These are phyloP conservation scores for Lichenostomus cassidix DNA, from an alignment of 2,113 vertebrate species.

Conservation along the genomic window DNA sequence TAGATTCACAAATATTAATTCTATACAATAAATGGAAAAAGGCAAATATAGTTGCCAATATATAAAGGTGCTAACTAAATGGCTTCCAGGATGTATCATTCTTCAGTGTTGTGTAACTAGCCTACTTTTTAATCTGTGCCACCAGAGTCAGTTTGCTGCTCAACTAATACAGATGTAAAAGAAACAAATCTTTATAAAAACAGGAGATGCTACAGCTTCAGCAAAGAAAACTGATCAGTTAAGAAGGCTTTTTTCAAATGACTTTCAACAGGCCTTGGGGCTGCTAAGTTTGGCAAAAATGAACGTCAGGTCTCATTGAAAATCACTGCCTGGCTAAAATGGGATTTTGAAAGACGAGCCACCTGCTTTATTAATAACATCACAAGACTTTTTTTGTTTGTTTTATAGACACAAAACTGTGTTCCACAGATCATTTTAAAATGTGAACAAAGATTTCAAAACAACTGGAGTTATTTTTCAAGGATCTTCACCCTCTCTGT, in stretches of 20 bases:
- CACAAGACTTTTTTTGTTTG: slow-evolving; percentile 28
- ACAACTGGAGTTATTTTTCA: background rate
- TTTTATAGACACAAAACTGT: background rate
- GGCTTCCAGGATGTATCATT: background rate
- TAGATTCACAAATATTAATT: background rate
- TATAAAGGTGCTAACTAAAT: background rate
- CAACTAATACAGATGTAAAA: background rate
- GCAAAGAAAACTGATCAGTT: background rate
- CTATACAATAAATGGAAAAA: background rate
- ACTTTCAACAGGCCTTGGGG: slow-evolving; percentile 59
- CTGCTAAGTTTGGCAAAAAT: slow-evolving; percentile 60
- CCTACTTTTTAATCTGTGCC: background rate
- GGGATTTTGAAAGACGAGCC: slow-evolving; percentile 62
- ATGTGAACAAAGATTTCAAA: slow-evolving; percentile 26
- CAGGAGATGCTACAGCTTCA: background rate
- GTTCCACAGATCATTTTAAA: slow-evolving; percentile 49
- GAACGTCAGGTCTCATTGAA: slow-evolving; percentile 67
- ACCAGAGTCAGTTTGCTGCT: background rate
- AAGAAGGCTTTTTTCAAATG: background rate
- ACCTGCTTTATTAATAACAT: slow-evolving; percentile 65
- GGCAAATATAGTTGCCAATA: background rate
- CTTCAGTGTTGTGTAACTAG: background rate
- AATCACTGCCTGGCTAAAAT: slow-evolving; percentile 66
- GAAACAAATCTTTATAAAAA: background rate
- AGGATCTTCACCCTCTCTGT: background rate